phyloP scores from a whole-genome alignment of 1,140 invertebrate species.

The Diorhabda carinulata region DNA sequence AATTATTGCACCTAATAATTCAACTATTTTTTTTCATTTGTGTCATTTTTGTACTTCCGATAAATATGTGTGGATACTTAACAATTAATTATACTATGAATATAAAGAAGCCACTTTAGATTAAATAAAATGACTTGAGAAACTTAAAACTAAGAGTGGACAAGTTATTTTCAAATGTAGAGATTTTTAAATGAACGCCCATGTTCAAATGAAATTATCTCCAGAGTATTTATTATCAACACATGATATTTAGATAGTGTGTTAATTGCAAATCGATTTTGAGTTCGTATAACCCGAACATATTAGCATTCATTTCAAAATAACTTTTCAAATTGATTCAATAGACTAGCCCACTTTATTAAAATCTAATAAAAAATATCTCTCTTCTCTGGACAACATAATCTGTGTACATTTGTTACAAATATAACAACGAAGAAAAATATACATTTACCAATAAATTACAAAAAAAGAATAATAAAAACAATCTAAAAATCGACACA shows the following conservation, averaged over 20 bases:
- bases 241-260: too few relatives aligned
- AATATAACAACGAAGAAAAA: conserved; percentile 29
- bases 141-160: not conserved
- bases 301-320: not conserved
- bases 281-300: too few relatives aligned
- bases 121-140: not conserved
- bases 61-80: conserved; percentile 2
- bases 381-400: conserved; percentile 13
- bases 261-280: too few relatives aligned
- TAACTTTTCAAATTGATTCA: not conserved
- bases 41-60: not conserved
- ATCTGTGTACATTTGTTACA: conserved; percentile 18
- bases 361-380: conserved; percentile 20
- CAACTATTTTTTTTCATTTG: not conserved
- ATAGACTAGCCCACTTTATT: conserved; percentile 3
- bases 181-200: not conserved
- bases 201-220: too few relatives aligned
- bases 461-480: conserved; percentile 26
- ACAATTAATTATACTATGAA: not conserved
- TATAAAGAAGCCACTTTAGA: not conserved
- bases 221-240: too few relatives aligned
- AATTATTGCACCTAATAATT: not conserved
- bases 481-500: conserved; percentile 37
- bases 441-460: conserved; percentile 37
- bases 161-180: not conserved